Evolutionary conservation across 2,888 invertebrate genomes (phyloP), one percentile per base, ranked within the genome.

Genomic region (Apodemia hepburni): DNA sequence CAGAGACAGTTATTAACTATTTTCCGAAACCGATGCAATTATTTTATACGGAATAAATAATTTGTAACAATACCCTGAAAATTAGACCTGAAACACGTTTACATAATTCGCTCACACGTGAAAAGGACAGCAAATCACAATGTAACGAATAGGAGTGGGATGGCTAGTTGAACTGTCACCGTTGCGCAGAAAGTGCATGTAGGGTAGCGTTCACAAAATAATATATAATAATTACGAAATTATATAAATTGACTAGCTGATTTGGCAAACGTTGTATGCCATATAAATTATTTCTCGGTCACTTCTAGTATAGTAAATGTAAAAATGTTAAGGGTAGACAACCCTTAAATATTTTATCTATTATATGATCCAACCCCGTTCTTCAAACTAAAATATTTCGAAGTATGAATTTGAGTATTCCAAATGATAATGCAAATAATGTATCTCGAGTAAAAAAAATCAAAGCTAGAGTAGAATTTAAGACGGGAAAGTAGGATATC

Each of bases 121-220:
- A 75, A 72, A 69, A 73, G 73, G 75, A 80, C 59, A 60, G 69
- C 66, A 58, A 51, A 59, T 66, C 61, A 62, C 45, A 66, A 69
- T 68, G 70, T 65, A 61, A 42, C 63, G 67, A 64, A 66, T 65
- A 59, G 60, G 76, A 82, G 69, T 71, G 74, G 72, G 79, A 81
- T 67, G 70, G 72, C 66, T 64, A 70, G 71, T 73, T 68, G 68
- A 65, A 71, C 71, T 74, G 77, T 79, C 76, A 79, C 78, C 75
- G 77, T 78, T 83, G 82, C 80, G 82, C 79, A 79, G 76, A 79
- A 80, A 84, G 80, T 87, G 86, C 86, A 84, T 80, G 74, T 77
- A 69, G 69, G 72, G 81, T 80, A 85, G 68, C 65, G 82, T 77
- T 71, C 66, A 76, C 78, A 82, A 64, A 73, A 61, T 68, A 71